Base-by-base conservation (phyloP, 2,113 vertebrate species). In the Trichomycterus rosablanca region DNA sequence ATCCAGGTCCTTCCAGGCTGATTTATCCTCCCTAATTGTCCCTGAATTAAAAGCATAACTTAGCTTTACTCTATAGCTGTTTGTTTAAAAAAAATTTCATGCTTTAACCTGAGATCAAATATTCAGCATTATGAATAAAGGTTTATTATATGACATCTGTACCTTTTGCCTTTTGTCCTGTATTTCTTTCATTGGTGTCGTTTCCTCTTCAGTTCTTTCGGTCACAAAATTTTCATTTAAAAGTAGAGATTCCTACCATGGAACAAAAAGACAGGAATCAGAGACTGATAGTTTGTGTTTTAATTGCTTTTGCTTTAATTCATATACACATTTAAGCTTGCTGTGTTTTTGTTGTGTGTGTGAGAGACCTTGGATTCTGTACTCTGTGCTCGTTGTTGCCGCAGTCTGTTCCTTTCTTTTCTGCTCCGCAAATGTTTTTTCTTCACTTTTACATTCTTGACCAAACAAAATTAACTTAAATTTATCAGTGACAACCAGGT, bases 361-460 rank as follows among this genome's bases (percentile, higher is more conserved):
- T 67, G 59, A 43, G 19, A 7, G 16, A 55, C 30, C 24, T 73
- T 79, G 2, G 5, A 30, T 59, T 69, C 62, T 9, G 0, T 15
- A n/a, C 2, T 74, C 26, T 55, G 48, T 2, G 4, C 7, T 7
- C 66, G 72, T 35, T 74, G 73, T 52, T 37, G 63, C 7, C 5
- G 53, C 68, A 81, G 77, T 42, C 63, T 51, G 19, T 89, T 87
- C 52, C 90, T 87, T 8, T 79, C 88, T 71, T 85, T 91, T 1
- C 72, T 77, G 24, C 79, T 92, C 61, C 43, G 77, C 15, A 89
- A 70, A 8, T 3, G 58, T 60, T 89, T 92, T 63, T 88, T 90
- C 65, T 67, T 81, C 40, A 39, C 70, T 30, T 60, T 45, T 26
- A 6, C 59, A 79, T 81, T 60, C 50, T 77, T 48, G 10, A 23